Conservation (phyloP, 1,140 invertebrate species). For the Battus philenor region DNA sequence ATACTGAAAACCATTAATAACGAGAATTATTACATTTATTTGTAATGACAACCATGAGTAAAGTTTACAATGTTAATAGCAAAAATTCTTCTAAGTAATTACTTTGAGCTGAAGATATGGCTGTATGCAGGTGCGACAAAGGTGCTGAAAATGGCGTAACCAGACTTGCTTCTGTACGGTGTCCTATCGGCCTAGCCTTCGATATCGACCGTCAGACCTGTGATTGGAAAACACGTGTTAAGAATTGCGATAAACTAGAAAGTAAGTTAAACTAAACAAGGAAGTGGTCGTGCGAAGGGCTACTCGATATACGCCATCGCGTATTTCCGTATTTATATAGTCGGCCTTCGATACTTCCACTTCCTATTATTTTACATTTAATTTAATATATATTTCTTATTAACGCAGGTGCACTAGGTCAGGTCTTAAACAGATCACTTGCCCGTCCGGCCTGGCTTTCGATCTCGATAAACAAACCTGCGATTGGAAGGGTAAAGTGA, state of each 20-base stretch:
- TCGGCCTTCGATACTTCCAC: slow-evolving; percentile 57
- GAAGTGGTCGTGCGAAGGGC: slow-evolving; percentile 63
- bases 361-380: slow-evolving; percentile 46
- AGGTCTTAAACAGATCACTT: slow-evolving; percentile 95
- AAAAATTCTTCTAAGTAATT: no score
- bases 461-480: slow-evolving; percentile 98
- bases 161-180: slow-evolving; percentile 90
- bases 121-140: slow-evolving; percentile 89
- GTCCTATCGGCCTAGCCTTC: slow-evolving; percentile 93
- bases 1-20: no score
- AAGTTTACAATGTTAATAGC: no score
- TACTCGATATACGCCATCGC: slow-evolving; percentile 18
- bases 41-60: no score
- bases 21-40: no score
- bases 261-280: slow-evolving; percentile 84
- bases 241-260: slow-evolving; percentile 94
- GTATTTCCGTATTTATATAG: slow-evolving; percentile 22
- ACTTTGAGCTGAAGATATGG: slow-evolving; percentile 41
- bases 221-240: slow-evolving; percentile 96
- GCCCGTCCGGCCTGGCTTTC: slow-evolving; percentile 95
- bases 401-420: slow-evolving; percentile 90
- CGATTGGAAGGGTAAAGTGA: slow-evolving; percentile 97
- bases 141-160: slow-evolving; percentile 89
- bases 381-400: slow-evolving; percentile 69
- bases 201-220: slow-evolving; percentile 96